These are phyloP conservation scores for Cactoblastis cactorum DNA, from an alignment of 2,888 invertebrate species.

Conservation along the genomic window DNA sequence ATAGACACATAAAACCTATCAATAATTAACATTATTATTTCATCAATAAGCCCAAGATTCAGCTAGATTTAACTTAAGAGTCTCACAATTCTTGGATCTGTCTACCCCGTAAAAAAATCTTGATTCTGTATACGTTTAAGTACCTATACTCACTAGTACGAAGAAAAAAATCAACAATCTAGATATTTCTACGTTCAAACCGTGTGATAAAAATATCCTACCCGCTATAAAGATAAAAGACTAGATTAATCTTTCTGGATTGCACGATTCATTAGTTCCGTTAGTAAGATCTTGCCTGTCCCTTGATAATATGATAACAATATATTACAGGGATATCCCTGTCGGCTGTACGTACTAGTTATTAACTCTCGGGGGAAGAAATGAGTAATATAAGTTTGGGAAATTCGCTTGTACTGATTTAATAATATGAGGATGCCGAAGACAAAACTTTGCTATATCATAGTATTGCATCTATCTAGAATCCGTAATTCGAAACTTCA, in stretches of 20 bases:
- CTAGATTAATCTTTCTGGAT: conserved; percentile 40
- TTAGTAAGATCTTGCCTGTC: conserved; percentile 35
- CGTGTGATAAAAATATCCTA: not conserved
- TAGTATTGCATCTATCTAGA: not conserved
- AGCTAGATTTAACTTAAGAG: too few relatives aligned
- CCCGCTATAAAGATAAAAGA: conserved; percentile 36
- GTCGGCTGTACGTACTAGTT: conserved; percentile 24
- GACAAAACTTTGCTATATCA: conserved; percentile 4
- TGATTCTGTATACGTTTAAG: too few relatives aligned
- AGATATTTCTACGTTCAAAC: not conserved
- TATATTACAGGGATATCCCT: conserved; percentile 43
- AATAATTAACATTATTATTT: too few relatives aligned
- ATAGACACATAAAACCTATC: too few relatives aligned
- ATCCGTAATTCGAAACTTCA: conserved; percentile 28
- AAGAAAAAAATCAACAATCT: not conserved
- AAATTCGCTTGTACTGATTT: not conserved
- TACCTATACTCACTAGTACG: not conserved
- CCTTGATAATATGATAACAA: conserved; percentile 50
- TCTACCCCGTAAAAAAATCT: too few relatives aligned
- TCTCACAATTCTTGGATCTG: too few relatives aligned
- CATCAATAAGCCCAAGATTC: too few relatives aligned
- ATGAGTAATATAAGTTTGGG: conserved; percentile 25
- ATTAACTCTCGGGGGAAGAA: conserved; percentile 22
- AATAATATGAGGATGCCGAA: not conserved
- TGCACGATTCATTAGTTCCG: conserved; percentile 51